Base-by-base conservation (phyloP, 2,113 vertebrate genomes). In the Cnemophilus loriae region DNA sequence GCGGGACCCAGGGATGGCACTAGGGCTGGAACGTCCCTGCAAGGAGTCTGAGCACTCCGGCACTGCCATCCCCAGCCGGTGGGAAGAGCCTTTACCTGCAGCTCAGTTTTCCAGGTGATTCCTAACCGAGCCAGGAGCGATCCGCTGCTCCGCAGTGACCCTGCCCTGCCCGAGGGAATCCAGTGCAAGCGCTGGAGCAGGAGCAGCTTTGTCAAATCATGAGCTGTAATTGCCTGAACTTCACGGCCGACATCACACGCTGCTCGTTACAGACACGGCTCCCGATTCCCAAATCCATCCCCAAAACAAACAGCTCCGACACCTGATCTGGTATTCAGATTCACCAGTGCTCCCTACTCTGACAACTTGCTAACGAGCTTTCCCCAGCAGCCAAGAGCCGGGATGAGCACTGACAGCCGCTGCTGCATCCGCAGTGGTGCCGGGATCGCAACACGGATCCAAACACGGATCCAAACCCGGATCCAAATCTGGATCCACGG, bases 121-220 rank as follows among this genome's bases (percentile, higher is more conserved):
- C 23, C 73, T 10, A 3, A 1, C 22, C 0, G 44, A 39, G 64
- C n/a, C 39, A 3, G 70, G 5, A 52, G 70, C 19, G 10, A 13
- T 3, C 18, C 1, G 1, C 28, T 3, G 16, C 5, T 1, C 24
- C 0, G 1, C 35, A 8, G 47, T 21, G 47, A 5, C 1, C 13
- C 7, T 49, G 71, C 65, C 42, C 42, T 0, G 71, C 22, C 3
- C 10, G 71, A 2, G 11, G 12, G 47, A 19, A 4, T 3, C 11
- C 68, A 9, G 5, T 0, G 4, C 12, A 1, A 19, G 33, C 10
- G 6, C 23, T 2, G 11, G 28, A 24, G 63, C 71, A 7, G 47
- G 35, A 68, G 42, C 42, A 15, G 52, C n/a, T 44, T 39, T 56
- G 73, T 53, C 53, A 39, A 6, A 68, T 60, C 26, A 69, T 9